Conservation (phyloP, 2,113 vertebrate genomes). For the Paralichthys olivaceus region DNA sequence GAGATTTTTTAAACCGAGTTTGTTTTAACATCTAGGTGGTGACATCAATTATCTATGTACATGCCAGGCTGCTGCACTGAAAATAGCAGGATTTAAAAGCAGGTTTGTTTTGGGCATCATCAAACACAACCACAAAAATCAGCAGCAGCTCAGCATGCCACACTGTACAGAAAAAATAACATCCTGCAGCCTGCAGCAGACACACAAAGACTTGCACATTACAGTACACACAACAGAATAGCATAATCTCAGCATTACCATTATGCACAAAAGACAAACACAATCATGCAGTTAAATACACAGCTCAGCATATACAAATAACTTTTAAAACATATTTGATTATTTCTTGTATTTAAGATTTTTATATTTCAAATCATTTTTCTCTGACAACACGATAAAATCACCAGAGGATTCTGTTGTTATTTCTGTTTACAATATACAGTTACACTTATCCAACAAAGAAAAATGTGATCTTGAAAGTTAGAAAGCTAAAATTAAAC, state of each 20-base stretch:
- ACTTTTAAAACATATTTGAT: background rate
- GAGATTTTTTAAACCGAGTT: slow-evolving; percentile 38
- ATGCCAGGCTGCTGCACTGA: slow-evolving; percentile 19
- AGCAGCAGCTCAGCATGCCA: slow-evolving; percentile 29
- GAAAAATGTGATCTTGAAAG: background rate
- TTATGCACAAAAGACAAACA: background rate
- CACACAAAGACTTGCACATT: background rate
- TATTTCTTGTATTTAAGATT: background rate
- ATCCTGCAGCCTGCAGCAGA: slow-evolving; percentile 18
- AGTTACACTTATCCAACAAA: too few species aligned
- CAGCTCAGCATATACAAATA: background rate
- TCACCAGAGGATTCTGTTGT: background rate
- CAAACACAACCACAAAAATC: slow-evolving; percentile 37
- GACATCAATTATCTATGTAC: slow-evolving; percentile 58
- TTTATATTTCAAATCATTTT: background rate
- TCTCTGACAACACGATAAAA: background rate
- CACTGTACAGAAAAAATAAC: slow-evolving; percentile 20
- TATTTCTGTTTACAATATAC: background rate
- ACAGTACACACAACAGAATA: slow-evolving; percentile 10
- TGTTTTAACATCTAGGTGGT: slow-evolving; percentile 45
- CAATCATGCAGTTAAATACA: background rate
- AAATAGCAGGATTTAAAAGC: slow-evolving; percentile 42
- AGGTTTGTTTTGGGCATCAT: slow-evolving; percentile 29
- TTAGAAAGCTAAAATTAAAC: background rate
- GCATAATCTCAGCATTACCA: slow-evolving; percentile 12